A percentile compares a stretch with the other conserved stretches of the same genome.
Conservation (phyloP, 2,888 invertebrate genomes). For the Microchrysa polita region DNA sequence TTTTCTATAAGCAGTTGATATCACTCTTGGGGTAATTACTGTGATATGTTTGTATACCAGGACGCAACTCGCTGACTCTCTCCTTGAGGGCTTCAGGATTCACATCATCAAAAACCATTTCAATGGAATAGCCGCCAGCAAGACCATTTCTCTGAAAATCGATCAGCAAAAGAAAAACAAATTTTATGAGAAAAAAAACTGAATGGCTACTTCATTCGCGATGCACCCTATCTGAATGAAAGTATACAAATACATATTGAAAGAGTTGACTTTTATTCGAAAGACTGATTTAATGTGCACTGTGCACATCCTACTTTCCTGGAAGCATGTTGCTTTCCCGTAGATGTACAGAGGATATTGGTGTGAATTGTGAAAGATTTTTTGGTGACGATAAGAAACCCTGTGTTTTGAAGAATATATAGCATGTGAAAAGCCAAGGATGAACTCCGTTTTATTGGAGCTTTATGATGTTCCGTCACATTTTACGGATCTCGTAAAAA, state of each 20-base stretch:
- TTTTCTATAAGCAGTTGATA: constrained; percentile 38
- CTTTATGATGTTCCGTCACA: constrained; percentile 44
- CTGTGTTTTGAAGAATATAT: constrained; percentile 18
- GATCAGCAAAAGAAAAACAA: neutral
- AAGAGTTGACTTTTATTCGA: neutral
- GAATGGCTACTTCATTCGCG: constrained; percentile 23
- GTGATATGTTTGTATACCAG: constrained; percentile 28
- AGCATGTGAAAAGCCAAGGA: constrained; percentile 11
- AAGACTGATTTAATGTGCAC: constrained; percentile 35
- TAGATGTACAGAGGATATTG: constrained; percentile 15
- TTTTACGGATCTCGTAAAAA: constrained; percentile 41
- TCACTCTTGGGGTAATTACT: constrained; percentile 43
- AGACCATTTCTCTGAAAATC: too few species aligned
- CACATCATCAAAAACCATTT: too few species aligned
- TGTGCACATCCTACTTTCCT: neutral
- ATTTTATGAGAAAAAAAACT: constrained; percentile 28
- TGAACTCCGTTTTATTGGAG: constrained; percentile 34
- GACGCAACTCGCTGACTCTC: neutral
- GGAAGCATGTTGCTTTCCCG: constrained; percentile 39
- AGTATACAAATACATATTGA: too few species aligned
- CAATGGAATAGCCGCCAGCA: too few species aligned
- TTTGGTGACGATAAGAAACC: constrained; percentile 29
- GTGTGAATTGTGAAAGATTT: constrained; percentile 40
- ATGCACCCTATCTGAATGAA: neutral
- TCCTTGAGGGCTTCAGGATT: too few species aligned